Percentiles rank a stretch among this genome's conserved stretches.
These are phyloP conservation scores for Halichondria panicea DNA, from an alignment of 37 sponge, comb jelly and placozoan species.

Conservation along the genomic window DNA sequence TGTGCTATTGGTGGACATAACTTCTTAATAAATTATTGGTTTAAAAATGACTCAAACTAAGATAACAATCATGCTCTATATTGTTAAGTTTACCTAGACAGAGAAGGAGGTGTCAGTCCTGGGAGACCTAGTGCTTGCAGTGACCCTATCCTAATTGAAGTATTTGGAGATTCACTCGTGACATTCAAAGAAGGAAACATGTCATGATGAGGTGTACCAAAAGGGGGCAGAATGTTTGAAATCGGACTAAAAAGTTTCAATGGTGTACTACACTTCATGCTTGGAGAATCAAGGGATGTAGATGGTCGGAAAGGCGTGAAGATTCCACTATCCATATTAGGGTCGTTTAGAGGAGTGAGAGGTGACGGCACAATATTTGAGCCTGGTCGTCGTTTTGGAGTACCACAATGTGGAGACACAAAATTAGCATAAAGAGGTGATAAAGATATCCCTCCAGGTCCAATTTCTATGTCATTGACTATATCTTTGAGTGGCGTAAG, in stretches of 20 bases:
- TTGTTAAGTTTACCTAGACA: background rate
- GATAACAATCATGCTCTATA: too few species aligned
- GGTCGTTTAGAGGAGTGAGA: conserved; percentile 29
- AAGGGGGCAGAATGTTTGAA: conserved; percentile 7
- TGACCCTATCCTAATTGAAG: conserved; percentile 18
- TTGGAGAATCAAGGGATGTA: background rate
- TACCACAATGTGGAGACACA: conserved; percentile 23
- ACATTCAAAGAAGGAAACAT: conserved; percentile 6
- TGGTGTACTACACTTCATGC: conserved; percentile 46
- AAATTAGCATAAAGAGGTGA: conserved; percentile 38
- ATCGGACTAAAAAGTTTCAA: conserved; percentile 13
- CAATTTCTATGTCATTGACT: conserved; percentile 4
- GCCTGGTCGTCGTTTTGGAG: background rate
- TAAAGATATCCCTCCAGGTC: conserved; percentile 37
- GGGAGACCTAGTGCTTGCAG: conserved; percentile 27
- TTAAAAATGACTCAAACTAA: conserved; percentile 12
- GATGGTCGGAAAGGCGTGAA: conserved; percentile 40
- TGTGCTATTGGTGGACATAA: too few species aligned
- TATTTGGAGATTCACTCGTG: background rate
- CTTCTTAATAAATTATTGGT: background rate
- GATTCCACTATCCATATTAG: conserved; percentile 42
- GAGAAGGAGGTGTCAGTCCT: conserved; percentile 25
- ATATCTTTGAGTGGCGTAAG: conserved; percentile 40
- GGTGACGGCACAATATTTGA: conserved; percentile 19
- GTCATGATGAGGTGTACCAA: conserved; percentile 29